Conservation (phyloP, 2,888 invertebrate species). For the Erebia epiphron region DNA sequence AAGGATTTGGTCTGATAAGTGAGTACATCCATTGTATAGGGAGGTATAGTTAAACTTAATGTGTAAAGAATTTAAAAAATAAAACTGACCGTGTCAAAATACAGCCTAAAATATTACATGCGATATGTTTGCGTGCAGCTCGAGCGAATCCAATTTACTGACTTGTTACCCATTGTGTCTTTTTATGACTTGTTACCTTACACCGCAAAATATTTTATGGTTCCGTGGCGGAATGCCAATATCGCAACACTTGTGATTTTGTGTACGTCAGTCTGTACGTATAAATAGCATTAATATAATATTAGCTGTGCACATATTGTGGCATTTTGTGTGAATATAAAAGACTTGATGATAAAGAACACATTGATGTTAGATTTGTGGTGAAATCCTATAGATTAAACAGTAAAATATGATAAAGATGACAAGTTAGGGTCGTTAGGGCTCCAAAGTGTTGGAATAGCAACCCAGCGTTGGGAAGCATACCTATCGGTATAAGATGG, state of each 20-base stretch:
- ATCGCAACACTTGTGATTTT: neutral
- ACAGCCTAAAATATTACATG: constrained; percentile 16
- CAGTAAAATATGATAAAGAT: no score
- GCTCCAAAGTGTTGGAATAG: no score
- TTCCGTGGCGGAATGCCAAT: constrained; percentile 22
- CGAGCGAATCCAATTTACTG: constrained; percentile 68
- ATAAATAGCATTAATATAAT: neutral
- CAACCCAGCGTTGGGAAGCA: no score
- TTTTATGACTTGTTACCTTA: no score
- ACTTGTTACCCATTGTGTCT: constrained; percentile 72
- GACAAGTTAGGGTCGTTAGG: no score
- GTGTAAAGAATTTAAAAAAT: no score
- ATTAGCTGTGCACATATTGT: neutral
- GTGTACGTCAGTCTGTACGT: neutral
- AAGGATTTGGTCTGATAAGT: no score
- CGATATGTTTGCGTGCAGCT: constrained; percentile 9
- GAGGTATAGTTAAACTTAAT: no score
- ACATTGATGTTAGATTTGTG: no score
- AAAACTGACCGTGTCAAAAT: constrained; percentile 7
- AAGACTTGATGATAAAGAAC: neutral
- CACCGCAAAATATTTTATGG: constrained; percentile 34
- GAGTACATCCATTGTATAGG: no score
- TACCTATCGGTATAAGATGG: no score
- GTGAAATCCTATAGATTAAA: no score
- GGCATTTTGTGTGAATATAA: neutral